Base-by-base conservation (phyloP, 2,888 invertebrate genomes). In the Drosophila picticornis region DNA sequence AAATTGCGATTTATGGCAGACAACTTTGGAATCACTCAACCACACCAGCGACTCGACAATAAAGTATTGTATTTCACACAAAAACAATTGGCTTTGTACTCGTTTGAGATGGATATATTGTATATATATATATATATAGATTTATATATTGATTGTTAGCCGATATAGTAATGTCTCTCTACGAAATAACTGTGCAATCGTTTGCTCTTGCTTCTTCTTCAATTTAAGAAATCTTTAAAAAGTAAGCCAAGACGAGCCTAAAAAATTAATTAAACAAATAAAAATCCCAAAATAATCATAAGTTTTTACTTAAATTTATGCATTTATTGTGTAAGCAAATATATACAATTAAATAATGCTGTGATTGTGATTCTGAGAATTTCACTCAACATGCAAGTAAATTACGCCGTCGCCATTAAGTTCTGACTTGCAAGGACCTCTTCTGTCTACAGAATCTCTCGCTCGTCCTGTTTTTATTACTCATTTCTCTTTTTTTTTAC, bases 1-100 rank as follows among this genome's bases (percentile, higher is more conserved):
- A 63, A 7, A 75, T 83, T 58, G 19, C 64, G 2, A 68, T 56
- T 0, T 76, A 82, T 55, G 22, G 13, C 1, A 7, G n/a, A 1
- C 46, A 53, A 11, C 70, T 72, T 34, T 77, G 75, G 72, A 71
- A 11, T 22, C 66, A 58, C 22, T 22, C 52, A 38, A 27, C 27
- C 22, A 19, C 46, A 7, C 10, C 40, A 19, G 13, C 55, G 31
- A 25, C 27, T 51, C 22, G 3, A 6, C 27, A 62, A 46, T 62
- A 69, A 69, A 58, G 25, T 38, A 19, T 46, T 9, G 4, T 13
- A 4, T 25, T 46, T 16, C 43, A 46, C 9, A 29, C 5, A 5
- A 13, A 31, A 53, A 4, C 36, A 51, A 11, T 11, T 29, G 7
- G 4, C 13, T 34, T 7, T 38, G 3, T 16, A 11, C 9, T 16